Evolutionary conservation across 1,140 invertebrate genomes (phyloP).

Genomic region (Meloidogyne hapla): DNA sequence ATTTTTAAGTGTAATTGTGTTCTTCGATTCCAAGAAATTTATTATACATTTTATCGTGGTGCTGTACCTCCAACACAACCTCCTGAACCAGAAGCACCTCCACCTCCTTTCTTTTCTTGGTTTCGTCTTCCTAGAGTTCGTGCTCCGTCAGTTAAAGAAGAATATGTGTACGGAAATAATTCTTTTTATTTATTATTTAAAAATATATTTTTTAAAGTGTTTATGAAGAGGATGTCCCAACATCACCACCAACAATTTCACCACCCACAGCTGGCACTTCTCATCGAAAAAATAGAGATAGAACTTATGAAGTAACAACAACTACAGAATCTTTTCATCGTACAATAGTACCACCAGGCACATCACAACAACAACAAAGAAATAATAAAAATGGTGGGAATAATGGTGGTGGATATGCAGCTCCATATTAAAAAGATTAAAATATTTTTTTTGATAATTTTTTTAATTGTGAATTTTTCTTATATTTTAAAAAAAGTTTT

Average conservation of each 20-base stretch:
- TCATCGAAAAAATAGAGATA: conserved; percentile 56
- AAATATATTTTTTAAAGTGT: conserved; percentile 51
- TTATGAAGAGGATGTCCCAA: conserved; percentile 62
- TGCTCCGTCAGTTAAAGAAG: conserved; percentile 62
- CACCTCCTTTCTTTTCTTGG: conserved; percentile 62
- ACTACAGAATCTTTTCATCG: conserved; percentile 63
- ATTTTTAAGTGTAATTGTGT: conserved; percentile 60
- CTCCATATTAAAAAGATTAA: background rate
- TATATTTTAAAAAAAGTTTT: no score
- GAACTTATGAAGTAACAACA: conserved; percentile 64
- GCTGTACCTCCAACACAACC: conserved; percentile 17
- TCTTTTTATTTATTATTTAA: conserved; percentile 10
- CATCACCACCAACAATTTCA: conserved; percentile 9
- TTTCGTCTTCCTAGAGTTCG: conserved; percentile 62
- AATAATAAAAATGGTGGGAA: background rate
- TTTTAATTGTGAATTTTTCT: background rate
- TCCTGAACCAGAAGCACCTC: conserved; percentile 50
- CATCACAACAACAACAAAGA: conserved; percentile 30
- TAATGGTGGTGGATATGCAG: conserved; percentile 12
- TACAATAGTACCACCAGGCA: conserved; percentile 49
- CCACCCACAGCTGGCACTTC: conserved; percentile 33
- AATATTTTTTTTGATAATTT: background rate
- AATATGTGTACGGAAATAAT: conserved; percentile 62
- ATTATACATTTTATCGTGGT: conserved; percentile 54
- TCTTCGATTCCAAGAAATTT: conserved; percentile 64